Base-by-base conservation (phyloP, 2,113 vertebrate genomes). In the Colinus virginianus region DNA sequence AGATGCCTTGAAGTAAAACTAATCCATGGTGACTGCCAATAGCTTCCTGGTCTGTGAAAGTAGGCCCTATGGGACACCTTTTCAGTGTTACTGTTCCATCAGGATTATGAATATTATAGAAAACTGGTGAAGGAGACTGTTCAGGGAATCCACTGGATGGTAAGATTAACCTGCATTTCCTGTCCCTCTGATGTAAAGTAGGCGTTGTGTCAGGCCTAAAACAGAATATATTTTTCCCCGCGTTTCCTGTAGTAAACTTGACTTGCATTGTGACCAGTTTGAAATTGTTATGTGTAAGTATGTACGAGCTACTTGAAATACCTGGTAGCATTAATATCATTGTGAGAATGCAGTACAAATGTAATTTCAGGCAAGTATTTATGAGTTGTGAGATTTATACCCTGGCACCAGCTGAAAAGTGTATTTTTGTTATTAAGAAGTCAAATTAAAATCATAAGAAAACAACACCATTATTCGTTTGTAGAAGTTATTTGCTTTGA, bases 401-500 rank as follows among this genome's bases (percentile, higher is more conserved):
- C 92, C 40, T 18, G 75, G 88, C 95, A 88, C 61, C 93, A 84
- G 76, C 66, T 96, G 90, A 92, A 96, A 96, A 97, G 87, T 91
- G 26, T 96, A 94, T 96, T 97, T 97, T 96, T 94, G 53, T 96
- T 97, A 95, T 96, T 97, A 97, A 96, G 94, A 96, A 95, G 96
- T 91, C 95, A 96, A 97, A 97, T 96, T 96, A 93, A 96, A 97
- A 97, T 94, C 19, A 56, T 89, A 91, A 96, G 96, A 93, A 97
- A 97, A 97, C 96, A 97, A 91, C 95, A 90, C 88, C 91, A 90
- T 95, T 96, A 97, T 97, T 97, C 94, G 90, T 94, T 97, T 96
- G 94, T 74, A 74, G 89, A 98, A 98, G 96, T 98, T 97, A 97
- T 95, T 97, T 97, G 97, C 96, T 96, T 93, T 98, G 97, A 98